phyloP scores from a whole-genome alignment of 2,113 vertebrate genomes.

The Scomber scombrus region DNA sequence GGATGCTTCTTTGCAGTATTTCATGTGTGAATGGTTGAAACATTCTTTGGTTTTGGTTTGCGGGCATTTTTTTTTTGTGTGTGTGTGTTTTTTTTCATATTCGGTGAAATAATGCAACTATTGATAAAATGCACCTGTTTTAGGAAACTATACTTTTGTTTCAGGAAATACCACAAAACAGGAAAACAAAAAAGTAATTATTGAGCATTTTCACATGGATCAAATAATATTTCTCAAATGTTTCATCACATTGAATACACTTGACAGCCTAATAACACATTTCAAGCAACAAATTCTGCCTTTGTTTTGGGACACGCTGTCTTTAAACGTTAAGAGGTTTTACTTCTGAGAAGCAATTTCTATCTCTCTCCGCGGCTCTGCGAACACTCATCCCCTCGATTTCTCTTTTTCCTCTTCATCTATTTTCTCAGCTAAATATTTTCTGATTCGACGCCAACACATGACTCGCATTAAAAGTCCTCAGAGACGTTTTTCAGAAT shows the following conservation, averaged over 20 bases:
- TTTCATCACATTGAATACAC: not conserved
- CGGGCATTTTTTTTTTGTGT: not conserved
- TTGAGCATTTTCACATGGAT: not conserved
- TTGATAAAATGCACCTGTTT: slow-evolving; percentile 15
- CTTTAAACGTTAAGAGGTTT: not conserved
- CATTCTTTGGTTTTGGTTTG: not conserved
- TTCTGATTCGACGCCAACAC: slow-evolving; percentile 21
- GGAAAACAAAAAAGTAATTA: not conserved
- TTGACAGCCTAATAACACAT: not conserved
- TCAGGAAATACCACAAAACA: not conserved
- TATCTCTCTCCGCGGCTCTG: not conserved
- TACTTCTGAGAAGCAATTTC: not conserved
- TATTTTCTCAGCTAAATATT: not conserved
- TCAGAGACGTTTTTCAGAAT: slow-evolving; percentile 12
- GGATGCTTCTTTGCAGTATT: slow-evolving; percentile 6
- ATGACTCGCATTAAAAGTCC: slow-evolving; percentile 21
- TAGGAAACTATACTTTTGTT: not conserved
- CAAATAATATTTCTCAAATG: not conserved
- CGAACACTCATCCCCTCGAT: not conserved
- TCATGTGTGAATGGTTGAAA: not conserved
- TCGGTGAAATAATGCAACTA: not conserved
- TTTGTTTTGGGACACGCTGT: not conserved
- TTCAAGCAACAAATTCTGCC: not conserved
- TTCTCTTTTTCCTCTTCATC: slow-evolving; percentile 20
- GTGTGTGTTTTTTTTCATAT: not conserved